phyloP scores from a whole-genome alignment of 53 echinoderm and acorn worm species.

The Apostichopus leukothele region DNA sequence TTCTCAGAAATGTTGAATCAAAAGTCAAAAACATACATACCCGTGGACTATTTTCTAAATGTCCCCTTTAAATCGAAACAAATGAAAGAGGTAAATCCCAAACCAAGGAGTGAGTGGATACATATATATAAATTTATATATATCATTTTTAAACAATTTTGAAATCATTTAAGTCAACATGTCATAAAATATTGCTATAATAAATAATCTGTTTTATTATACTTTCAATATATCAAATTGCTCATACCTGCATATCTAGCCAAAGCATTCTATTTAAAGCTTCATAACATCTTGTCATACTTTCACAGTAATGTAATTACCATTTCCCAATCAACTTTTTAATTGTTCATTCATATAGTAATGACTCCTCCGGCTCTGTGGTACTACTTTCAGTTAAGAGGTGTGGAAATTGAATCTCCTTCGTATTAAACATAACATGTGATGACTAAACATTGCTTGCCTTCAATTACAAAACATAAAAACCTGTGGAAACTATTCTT shows the following conservation, averaged over 20 bases:
- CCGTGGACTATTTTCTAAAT: too few species aligned
- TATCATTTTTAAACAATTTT: too few species aligned
- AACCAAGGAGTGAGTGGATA: too few species aligned
- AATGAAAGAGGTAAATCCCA: too few species aligned
- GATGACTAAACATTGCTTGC: conserved; percentile 8
- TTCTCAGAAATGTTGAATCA: too few species aligned
- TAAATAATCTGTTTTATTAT: too few species aligned
- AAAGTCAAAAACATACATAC: too few species aligned
- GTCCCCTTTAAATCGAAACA: too few species aligned
- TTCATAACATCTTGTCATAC: neutral
- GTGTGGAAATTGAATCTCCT: conserved; percentile 34
- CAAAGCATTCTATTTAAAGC: neutral
- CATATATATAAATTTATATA: too few species aligned
- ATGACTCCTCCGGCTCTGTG: neutral
- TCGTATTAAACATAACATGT: neutral
- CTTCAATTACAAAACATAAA: neutral
- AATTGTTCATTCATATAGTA: conserved; percentile 25
- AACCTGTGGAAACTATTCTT: neutral
- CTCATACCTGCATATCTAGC: neutral
- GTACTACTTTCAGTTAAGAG: neutral
- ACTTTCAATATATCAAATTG: too few species aligned
- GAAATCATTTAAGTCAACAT: too few species aligned
- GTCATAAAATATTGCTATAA: too few species aligned
- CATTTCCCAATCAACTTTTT: conserved; percentile 1
- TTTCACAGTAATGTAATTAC: neutral